A percentile compares a stretch with the other conserved stretches of the same genome.
phyloP scores from a whole-genome alignment of 1,140 invertebrate genomes.

The Panulirus ornatus region DNA sequence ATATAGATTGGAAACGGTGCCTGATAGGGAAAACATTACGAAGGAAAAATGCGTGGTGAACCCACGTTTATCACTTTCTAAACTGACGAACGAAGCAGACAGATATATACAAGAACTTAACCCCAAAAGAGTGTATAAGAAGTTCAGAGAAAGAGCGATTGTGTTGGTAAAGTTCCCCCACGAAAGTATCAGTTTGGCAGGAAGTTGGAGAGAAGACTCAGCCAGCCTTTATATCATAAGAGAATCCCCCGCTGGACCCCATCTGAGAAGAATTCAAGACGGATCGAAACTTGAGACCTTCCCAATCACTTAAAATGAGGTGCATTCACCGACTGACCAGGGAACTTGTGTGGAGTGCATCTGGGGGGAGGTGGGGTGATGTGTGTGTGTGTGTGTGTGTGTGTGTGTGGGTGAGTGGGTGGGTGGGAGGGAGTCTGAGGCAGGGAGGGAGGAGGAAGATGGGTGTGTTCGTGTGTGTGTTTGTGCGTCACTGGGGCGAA shows the following conservation, averaged over 20 bases:
- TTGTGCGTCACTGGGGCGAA: no score
- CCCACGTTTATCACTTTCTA: no score
- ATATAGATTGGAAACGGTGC: no score
- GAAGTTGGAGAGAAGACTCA: background rate
- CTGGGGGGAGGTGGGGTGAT: background rate
- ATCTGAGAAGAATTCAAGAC: constrained; percentile 9
- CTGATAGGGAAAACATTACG: no score
- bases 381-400: no score
- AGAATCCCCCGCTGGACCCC: background rate
- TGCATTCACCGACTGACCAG: background rate
- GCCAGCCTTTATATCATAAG: background rate
- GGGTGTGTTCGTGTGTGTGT: constrained; percentile 35
- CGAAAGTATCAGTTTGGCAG: constrained; percentile 34
- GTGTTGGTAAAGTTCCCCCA: constrained; percentile 25
- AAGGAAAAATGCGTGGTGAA: no score
- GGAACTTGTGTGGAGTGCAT: background rate
- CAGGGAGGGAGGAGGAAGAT: no score
- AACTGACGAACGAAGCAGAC: no score
- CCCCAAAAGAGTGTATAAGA: background rate
- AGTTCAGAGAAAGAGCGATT: constrained; percentile 22
- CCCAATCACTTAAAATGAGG: constrained; percentile 39
- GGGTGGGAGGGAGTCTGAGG: no score
- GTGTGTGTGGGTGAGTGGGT: no score
- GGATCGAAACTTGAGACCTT: constrained; percentile 36
- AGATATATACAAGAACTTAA: no score